Percentiles rank a stretch among this genome's conserved stretches.
phyloP scores from a whole-genome alignment of 2,888 invertebrate species.

The Dicyrtomina minuta region DNA sequence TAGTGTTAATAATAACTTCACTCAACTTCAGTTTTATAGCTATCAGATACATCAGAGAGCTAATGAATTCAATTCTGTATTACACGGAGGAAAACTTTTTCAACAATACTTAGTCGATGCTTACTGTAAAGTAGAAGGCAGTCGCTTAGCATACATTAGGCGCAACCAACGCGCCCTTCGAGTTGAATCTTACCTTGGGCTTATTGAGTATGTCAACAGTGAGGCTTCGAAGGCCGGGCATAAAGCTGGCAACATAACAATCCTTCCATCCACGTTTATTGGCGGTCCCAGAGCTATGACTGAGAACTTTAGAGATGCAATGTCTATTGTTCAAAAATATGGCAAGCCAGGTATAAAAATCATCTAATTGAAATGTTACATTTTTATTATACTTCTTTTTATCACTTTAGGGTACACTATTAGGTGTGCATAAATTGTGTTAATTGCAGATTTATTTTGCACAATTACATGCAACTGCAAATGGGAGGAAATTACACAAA shows the following conservation, averaged over 20 bases:
- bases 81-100: conserved; percentile 44
- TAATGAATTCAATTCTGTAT: conserved; percentile 51
- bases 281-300: conserved; percentile 52
- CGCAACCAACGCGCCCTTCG: conserved; percentile 51
- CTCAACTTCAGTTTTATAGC: too few species aligned
- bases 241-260: conserved; percentile 22
- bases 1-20: too few species aligned
- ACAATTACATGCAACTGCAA: conserved; percentile 34
- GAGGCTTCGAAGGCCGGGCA: conserved; percentile 1
- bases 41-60: too few species aligned
- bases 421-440: too few species aligned
- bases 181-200: conserved; percentile 48
- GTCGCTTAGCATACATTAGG: conserved; percentile 45
- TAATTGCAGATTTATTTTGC: conserved; percentile 22
- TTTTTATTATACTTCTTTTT: too few species aligned
- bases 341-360: too few species aligned
- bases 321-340: conserved; percentile 25
- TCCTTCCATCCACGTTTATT: conserved; percentile 53
- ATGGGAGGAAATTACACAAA: conserved; percentile 36
- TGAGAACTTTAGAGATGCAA: conserved; percentile 28
- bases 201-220: conserved; percentile 44
- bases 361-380: too few species aligned
- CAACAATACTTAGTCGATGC: conserved; percentile 54
- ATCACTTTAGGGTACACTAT: too few species aligned
- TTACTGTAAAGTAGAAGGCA: conserved; percentile 52